Percentiles rank a stretch among this genome's conserved stretches.
Evolutionary conservation across 2,113 vertebrate genomes (phyloP).

Genomic region (Sander lucioperca): DNA sequence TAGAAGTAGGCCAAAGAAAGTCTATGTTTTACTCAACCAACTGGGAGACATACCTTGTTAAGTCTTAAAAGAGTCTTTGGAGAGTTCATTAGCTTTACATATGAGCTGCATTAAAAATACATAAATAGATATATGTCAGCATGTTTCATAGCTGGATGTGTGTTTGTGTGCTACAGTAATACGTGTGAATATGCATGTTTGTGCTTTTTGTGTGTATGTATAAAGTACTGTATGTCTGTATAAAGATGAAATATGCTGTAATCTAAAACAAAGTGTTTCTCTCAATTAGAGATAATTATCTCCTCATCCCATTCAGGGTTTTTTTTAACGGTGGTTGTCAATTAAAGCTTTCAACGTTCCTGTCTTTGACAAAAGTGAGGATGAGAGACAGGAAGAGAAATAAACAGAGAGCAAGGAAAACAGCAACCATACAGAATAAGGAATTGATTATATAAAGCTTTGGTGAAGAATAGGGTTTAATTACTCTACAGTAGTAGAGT

Average conservation of each 20-base stretch:
- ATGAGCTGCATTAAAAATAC: slow-evolving; percentile 8
- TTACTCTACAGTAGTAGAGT: not conserved
- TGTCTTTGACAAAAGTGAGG: not conserved
- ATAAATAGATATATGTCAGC: slow-evolving; percentile 9
- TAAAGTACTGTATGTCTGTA: not conserved
- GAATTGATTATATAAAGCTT: slow-evolving; percentile 19
- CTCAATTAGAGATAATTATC: slow-evolving; percentile 29
- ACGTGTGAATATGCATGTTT: slow-evolving; percentile 4
- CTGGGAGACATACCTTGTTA: slow-evolving; percentile 4
- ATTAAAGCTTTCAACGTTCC: slow-evolving; percentile 57
- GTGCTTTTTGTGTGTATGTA: not conserved
- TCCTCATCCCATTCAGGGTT: slow-evolving; percentile 61
- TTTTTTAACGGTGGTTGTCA: slow-evolving; percentile 56
- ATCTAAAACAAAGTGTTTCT: slow-evolving; percentile 14
- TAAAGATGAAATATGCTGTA: not conserved
- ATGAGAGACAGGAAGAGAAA: not conserved
- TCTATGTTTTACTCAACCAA: not conserved
- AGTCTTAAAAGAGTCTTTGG: not conserved
- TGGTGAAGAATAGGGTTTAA: not conserved
- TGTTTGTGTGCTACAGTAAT: not conserved
- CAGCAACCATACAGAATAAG: not conserved
- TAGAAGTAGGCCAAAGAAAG: not conserved
- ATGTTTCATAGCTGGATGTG: not conserved
- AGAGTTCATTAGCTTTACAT: slow-evolving; percentile 16
- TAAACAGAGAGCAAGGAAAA: not conserved